Evolutionary conservation across 2,113 vertebrate genomes (phyloP).

Genomic region (Tachysurus fulvidraco): DNA sequence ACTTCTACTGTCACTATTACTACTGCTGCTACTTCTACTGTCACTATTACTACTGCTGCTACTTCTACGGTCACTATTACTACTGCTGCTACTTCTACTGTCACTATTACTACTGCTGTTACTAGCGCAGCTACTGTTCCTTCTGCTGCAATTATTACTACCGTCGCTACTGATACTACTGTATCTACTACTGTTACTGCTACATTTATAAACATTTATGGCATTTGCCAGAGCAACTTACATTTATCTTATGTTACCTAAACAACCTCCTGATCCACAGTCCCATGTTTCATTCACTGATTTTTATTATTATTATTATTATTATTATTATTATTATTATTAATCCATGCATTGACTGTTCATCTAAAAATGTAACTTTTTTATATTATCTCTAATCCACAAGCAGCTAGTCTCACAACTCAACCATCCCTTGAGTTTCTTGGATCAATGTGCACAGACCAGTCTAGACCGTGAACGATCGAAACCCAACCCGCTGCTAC

Average conservation of each 20-base stretch:
- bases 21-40: no score
- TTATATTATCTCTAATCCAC: not conserved
- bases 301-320: not conserved
- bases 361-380: not conserved
- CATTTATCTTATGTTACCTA: no score
- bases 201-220: not conserved
- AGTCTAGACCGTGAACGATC: conserved; percentile 5
- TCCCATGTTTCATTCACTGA: not conserved
- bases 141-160: no score
- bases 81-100: no score
- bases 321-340: not conserved
- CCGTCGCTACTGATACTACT: not conserved
- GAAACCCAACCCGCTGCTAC: not conserved
- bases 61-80: no score
- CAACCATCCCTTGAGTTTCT: not conserved
- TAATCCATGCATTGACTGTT: not conserved
- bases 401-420: not conserved
- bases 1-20: no score
- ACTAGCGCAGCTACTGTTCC: no score
- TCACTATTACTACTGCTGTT: no score
- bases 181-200: no score
- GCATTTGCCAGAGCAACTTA: not conserved
- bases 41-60: no score
- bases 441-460: conserved; percentile 5
- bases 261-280: not conserved